phyloP scores from a whole-genome alignment of 1,140 invertebrate genomes.

The Cydia pomonella region DNA sequence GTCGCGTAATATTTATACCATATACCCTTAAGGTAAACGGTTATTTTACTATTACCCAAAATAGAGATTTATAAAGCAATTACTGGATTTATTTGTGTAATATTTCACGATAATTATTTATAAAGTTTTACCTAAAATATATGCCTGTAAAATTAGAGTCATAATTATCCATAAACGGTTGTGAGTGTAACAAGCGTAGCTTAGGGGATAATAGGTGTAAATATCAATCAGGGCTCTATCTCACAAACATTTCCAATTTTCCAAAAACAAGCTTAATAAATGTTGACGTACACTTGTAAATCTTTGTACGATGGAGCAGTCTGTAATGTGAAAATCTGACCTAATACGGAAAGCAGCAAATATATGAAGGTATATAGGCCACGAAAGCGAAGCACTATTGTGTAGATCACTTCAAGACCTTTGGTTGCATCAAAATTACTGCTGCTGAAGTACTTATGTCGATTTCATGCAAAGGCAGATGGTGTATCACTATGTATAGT shows the following conservation, averaged over 20 bases:
- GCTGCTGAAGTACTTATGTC: not conserved
- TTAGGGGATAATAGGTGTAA: not conserved
- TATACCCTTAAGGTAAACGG: not conserved
- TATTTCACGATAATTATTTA: not conserved
- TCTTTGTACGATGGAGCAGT: not conserved
- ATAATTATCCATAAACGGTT: slow-evolving; percentile 31
- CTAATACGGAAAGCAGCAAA: not conserved
- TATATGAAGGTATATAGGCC: too few relatives aligned
- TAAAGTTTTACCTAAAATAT: slow-evolving; percentile 5
- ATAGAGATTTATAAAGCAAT: slow-evolving; percentile 24
- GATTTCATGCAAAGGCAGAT: not conserved
- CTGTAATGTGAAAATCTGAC: not conserved
- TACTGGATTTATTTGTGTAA: slow-evolving; percentile 32
- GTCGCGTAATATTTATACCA: not conserved
- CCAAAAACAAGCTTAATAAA: not conserved
- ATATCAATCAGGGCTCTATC: not conserved
- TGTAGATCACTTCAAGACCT: too few relatives aligned
- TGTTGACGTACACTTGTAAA: not conserved
- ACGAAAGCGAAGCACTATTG: too few relatives aligned
- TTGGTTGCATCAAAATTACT: too few relatives aligned
- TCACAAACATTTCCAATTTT: not conserved
- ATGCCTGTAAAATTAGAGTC: slow-evolving; percentile 1
- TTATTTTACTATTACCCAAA: not conserved
- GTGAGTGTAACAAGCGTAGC: slow-evolving; percentile 18
- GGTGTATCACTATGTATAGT: not conserved